Percentiles rank a stretch among this genome's conserved stretches.
Conservation (phyloP, 2,113 vertebrate genomes). For the Conger conger region DNA sequence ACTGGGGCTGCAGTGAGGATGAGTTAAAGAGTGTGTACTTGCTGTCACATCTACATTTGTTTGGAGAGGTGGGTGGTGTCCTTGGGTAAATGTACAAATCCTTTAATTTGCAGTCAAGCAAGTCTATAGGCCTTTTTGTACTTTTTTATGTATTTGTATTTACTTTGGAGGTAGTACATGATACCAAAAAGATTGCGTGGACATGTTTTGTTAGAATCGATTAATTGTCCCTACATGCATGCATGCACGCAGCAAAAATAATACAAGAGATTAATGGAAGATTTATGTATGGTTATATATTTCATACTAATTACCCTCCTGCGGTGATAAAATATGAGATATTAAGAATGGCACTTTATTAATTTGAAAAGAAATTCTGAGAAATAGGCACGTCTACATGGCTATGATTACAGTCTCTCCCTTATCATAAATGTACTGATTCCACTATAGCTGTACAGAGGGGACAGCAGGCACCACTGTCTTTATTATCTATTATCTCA, state of each 20-base stretch:
- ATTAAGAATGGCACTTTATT: background rate
- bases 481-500: background rate
- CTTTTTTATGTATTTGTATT: too few species aligned
- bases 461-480: background rate
- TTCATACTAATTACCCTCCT: too few species aligned
- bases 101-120: too few species aligned
- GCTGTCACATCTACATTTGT: background rate
- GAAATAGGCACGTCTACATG: background rate
- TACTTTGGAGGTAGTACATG: too few species aligned
- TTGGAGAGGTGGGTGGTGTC: background rate
- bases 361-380: background rate
- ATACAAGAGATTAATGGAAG: too few species aligned
- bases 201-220: background rate
- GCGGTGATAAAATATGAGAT: too few species aligned
- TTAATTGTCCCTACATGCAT: background rate
- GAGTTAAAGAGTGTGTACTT: background rate
- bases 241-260: too few species aligned
- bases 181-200: too few species aligned
- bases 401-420: background rate
- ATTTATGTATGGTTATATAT: too few species aligned
- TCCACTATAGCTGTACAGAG: background rate
- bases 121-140: too few species aligned
- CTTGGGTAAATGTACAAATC: background rate
- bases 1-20: background rate
- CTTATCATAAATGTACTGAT: background rate